Evolutionary conservation across 2,888 invertebrate genomes (phyloP).

Genomic region (Macrophya alboannulata): DNA sequence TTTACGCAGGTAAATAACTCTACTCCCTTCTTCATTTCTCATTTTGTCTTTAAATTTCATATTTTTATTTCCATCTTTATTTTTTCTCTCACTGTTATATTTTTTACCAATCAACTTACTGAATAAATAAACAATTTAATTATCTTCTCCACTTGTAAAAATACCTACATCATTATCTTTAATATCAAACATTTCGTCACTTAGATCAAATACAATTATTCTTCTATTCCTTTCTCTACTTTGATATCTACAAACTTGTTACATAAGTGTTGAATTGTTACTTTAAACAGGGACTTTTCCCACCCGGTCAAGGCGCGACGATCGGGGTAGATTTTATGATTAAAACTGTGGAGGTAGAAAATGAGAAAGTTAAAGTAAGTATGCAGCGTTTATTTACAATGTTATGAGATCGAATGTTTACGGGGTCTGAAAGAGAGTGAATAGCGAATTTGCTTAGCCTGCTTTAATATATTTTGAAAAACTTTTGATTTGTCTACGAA

Average conservation of each 20-base stretch:
- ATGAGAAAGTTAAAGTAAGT: slow-evolving; percentile 94
- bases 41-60: slow-evolving; percentile 15
- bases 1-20: slow-evolving; percentile 91
- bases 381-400: background rate
- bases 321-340: slow-evolving; percentile 99
- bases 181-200: background rate
- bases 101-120: background rate
- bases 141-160: background rate
- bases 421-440: background rate
- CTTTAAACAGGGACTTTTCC: slow-evolving; percentile 91
- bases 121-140: background rate
- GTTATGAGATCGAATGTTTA: background rate
- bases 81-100: background rate
- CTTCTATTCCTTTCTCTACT: background rate
- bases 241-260: background rate
- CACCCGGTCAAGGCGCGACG: slow-evolving; percentile 98
- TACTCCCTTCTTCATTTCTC: background rate
- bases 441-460: background rate
- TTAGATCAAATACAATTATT: no score
- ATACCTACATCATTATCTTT: background rate
- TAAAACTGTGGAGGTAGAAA: slow-evolving; percentile 98
- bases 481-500: background rate
- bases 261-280: slow-evolving; percentile 3
- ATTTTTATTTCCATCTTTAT: background rate
- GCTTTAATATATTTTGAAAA: background rate